These are phyloP conservation scores for Crotalus horridus DNA, from an alignment of 2,113 vertebrate genomes.

Conservation along the genomic window DNA sequence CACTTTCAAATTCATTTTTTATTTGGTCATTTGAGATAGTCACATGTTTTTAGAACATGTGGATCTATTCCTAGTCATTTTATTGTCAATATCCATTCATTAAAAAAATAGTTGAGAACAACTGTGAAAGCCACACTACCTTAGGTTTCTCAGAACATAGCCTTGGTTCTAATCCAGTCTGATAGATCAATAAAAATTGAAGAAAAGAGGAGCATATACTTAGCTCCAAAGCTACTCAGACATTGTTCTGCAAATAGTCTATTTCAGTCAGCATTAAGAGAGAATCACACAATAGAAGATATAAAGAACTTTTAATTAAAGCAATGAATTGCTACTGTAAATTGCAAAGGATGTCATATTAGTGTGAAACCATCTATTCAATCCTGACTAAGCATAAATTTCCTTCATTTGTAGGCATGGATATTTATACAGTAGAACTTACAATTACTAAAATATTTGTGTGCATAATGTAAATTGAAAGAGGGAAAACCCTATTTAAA, in stretches of 20 bases:
- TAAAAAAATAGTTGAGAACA: neutral
- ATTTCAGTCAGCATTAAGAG: neutral
- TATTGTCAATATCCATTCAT: neutral
- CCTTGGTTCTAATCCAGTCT: neutral
- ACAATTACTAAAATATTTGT: neutral
- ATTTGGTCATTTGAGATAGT: neutral
- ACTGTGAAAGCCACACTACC: neutral
- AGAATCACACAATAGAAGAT: neutral
- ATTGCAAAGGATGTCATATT: neutral
- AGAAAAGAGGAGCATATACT: neutral
- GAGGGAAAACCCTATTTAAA: neutral
- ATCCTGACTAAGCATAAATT: neutral
- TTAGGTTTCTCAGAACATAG: neutral
- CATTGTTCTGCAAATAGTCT: neutral
- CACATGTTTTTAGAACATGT: neutral
- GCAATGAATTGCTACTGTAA: neutral
- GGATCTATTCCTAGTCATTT: neutral
- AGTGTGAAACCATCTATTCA: neutral
- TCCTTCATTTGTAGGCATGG: neutral
- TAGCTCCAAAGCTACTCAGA: neutral
- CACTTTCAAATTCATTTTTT: neutral
- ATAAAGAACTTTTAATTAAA: neutral
- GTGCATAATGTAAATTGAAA: fast-evolving
- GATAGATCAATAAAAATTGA: neutral
- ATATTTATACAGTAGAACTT: neutral